phyloP scores from a whole-genome alignment of 2,797 vertebrate species.

The Pangasius krempfi region DNA sequence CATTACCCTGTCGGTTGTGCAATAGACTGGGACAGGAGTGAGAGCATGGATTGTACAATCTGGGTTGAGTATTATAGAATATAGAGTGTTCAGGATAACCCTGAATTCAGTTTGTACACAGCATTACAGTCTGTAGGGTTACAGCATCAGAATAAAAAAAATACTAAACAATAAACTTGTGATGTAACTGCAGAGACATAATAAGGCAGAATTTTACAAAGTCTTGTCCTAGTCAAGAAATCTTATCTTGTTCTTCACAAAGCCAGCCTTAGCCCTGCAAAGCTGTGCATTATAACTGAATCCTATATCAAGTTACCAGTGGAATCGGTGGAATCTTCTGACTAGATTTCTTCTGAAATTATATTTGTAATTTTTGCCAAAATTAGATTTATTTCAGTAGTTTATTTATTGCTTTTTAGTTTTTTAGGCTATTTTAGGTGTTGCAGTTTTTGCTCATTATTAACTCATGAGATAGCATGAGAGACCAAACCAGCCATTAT shows the following conservation, averaged over 20 bases:
- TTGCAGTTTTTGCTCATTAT: neutral
- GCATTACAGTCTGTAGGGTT: neutral
- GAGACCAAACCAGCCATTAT: neutral
- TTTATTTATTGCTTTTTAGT: neutral
- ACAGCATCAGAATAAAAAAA: neutral
- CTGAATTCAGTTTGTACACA: neutral
- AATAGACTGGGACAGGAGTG: conserved; percentile 10
- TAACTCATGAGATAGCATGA: neutral
- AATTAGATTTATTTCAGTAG: neutral
- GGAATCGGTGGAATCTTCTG: neutral
- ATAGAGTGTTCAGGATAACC: neutral
- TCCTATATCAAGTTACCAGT: neutral
- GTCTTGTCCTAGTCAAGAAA: neutral
- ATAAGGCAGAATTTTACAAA: neutral
- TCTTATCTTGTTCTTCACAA: neutral
- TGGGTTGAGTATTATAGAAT: neutral
- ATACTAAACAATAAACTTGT: neutral
- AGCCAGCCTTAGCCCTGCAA: neutral
- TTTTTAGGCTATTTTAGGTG: neutral
- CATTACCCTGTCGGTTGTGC: neutral
- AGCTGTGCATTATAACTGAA: neutral
- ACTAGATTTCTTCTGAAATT: neutral
- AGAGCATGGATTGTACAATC: neutral
- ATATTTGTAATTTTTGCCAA: no score
- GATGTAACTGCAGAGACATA: neutral